Evolutionary conservation across 2,888 invertebrate species (phyloP).

Genomic region (Tricholauxania praeusta): DNA sequence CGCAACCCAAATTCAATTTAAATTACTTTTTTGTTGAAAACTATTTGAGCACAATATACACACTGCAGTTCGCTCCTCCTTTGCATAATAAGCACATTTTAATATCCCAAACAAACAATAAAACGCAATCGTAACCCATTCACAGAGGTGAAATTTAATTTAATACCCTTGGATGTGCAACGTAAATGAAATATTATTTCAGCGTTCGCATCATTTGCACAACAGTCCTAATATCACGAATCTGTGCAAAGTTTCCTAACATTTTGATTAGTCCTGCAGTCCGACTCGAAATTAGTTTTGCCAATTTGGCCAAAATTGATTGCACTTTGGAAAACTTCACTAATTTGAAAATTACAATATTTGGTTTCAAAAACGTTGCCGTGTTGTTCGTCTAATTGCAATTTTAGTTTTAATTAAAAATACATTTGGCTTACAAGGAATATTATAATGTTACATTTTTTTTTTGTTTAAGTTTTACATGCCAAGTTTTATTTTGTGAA

Average conservation of each 20-base stretch:
- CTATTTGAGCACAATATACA: neutral
- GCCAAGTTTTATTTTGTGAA: too few species aligned
- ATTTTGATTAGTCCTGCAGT: constrained; percentile 26
- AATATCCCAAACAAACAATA: constrained; percentile 9
- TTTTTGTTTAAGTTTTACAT: too few species aligned
- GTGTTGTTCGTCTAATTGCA: neutral
- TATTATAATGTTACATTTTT: neutral
- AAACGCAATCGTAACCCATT: neutral
- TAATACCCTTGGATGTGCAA: constrained; percentile 19
- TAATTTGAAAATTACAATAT: constrained; percentile 39
- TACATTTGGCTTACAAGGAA: constrained; percentile 54
- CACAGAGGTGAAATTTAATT: constrained; percentile 29
- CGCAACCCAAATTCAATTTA: constrained; percentile 18
- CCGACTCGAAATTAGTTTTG: constrained; percentile 39
- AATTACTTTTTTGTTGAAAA: constrained; percentile 1
- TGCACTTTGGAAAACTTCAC: constrained; percentile 34
- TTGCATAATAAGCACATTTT: constrained; percentile 10
- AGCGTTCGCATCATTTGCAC: neutral
- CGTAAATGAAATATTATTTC: constrained; percentile 33
- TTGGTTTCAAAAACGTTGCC: constrained; percentile 9
- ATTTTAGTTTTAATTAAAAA: constrained; percentile 54
- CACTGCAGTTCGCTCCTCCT: neutral
- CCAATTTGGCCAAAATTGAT: constrained; percentile 37
- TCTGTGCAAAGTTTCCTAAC: constrained; percentile 11
- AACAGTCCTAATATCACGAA: neutral